Percentiles rank a stretch among this genome's conserved stretches.
phyloP scores from a whole-genome alignment of 1,140 invertebrate species.

The Hyles vespertilio region DNA sequence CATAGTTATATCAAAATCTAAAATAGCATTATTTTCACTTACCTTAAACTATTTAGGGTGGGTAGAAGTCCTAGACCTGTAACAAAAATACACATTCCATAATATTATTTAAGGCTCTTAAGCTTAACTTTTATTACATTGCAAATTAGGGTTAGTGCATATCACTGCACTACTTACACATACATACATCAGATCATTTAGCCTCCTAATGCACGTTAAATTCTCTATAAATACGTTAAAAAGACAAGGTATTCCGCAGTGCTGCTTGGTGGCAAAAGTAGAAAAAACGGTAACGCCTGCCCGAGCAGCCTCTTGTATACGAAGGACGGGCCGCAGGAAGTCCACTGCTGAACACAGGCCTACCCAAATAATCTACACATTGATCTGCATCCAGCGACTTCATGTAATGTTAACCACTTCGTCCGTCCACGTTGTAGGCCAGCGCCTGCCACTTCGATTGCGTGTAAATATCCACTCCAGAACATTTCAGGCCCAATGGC shows the following conservation, averaged over 20 bases:
- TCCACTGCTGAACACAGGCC: no score
- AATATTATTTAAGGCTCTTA: no score
- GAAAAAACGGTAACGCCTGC: not conserved
- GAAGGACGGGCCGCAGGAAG: no score
- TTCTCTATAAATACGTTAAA: no score
- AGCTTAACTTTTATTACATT: not conserved
- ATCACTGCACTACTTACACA: not conserved
- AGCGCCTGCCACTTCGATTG: no score
- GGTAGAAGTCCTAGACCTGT: constrained; percentile 88
- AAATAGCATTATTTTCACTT: constrained; percentile 43
- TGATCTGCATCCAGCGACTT: no score
- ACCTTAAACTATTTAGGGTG: constrained; percentile 88
- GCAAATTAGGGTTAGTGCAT: not conserved
- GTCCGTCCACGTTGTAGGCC: no score
- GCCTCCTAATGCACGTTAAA: not conserved
- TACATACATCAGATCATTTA: not conserved
- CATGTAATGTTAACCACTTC: no score
- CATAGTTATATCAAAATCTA: not conserved
- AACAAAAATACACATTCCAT: constrained; percentile 46
- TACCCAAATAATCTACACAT: no score
- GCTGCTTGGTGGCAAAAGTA: not conserved
- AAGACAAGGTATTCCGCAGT: not conserved
- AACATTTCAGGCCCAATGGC: no score
- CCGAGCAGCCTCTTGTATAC: not conserved
- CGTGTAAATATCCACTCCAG: no score